These are phyloP conservation scores for Prinia subflava DNA, from an alignment of 2,113 vertebrate genomes.

Conservation along the genomic window DNA sequence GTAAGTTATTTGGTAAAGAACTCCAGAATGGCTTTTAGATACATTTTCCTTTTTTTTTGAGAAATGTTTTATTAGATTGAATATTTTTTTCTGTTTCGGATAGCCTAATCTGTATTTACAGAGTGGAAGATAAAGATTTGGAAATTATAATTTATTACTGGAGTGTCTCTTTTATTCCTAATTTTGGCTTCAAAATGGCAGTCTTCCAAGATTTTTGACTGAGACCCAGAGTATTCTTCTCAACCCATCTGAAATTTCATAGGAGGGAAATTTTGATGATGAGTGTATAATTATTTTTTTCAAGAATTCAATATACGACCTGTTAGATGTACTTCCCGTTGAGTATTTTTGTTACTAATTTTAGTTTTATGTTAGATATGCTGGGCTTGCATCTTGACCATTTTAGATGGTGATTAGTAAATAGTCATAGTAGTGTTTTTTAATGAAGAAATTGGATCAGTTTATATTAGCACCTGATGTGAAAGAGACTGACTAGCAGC, in stretches of 20 bases:
- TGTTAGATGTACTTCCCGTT: neutral
- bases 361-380: neutral
- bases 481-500: neutral
- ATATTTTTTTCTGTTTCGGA: neutral
- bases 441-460: neutral
- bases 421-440: neutral
- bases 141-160: neutral
- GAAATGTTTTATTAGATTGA: neutral
- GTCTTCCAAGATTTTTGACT: neutral
- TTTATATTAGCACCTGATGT: neutral
- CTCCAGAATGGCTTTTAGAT: neutral
- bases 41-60: neutral
- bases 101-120: neutral
- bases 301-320: neutral
- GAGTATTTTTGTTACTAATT: neutral
- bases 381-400: neutral
- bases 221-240: neutral
- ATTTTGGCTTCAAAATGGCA: neutral
- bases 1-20: neutral
- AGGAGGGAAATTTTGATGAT: neutral
- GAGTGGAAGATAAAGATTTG: neutral
- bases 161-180: neutral
- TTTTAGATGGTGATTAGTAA: neutral
- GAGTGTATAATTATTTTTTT: neutral
- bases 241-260: neutral